Base-by-base conservation (phyloP, 2,888 invertebrate genomes). In the Petrolisthes cinctipes region DNA sequence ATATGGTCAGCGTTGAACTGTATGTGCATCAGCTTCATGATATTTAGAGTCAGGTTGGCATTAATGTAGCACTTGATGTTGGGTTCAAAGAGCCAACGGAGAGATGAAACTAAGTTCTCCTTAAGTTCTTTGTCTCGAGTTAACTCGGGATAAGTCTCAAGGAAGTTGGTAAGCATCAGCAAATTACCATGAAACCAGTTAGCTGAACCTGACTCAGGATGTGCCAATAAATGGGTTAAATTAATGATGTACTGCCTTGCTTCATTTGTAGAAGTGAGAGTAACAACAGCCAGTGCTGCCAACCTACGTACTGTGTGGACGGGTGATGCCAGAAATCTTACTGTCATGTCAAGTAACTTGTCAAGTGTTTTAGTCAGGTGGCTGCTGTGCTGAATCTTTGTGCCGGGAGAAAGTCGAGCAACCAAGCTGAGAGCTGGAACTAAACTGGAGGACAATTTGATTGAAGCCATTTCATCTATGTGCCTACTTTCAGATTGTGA, bases 351-450 rank as follows among this genome's bases (percentile, higher is more conserved):
- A 9, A 75, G 83, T 54, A 83, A 85, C 20, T 66, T 51, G 14
- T 57, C 4, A 53, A 87, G 75, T 11, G 73, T 79, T 6, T 83
- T 68, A 20, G 75, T 71, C 17, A 87, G 68, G 9, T 83, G 54
- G 57, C 56, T 75, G 73, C 54, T 88, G 66, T 87, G 79, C 23
- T 86, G 85, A 9, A 87, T 61, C n/a, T 76, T 85, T 76, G 87
- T 85, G 6, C 90, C 90, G 17, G 90, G 90, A 23, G 90, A 90
- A 23, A 90, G 84, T 37, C 90, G 79, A 9, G 88, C 87, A 20
- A 88, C 75, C 6, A 90, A 66, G 51, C 90, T 88, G 51, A 90
- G 79, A 4, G 86, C 88, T 51, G 90, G 90, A 20, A 90, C 82
- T 53, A 90, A 54, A 53, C 75, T 80, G 54, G 88, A 86, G 51